These are phyloP conservation scores for Bombus consobrinus DNA, from an alignment of 1,140 invertebrate genomes.

Conservation along the genomic window DNA sequence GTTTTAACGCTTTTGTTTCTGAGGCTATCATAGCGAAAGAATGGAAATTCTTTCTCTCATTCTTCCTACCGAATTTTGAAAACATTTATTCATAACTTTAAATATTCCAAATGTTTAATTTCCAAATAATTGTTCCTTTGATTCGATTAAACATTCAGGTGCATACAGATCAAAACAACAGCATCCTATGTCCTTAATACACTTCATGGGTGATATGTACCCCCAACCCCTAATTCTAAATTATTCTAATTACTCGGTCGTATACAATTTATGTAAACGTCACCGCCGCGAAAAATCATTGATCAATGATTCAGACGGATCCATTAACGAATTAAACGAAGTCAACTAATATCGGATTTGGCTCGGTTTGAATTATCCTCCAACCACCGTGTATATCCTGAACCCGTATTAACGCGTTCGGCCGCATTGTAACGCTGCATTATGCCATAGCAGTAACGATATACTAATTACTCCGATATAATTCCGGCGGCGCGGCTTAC, in stretches of 20 bases:
- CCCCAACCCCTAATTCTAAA: background rate
- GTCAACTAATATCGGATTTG: background rate
- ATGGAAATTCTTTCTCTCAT: too few relatives aligned
- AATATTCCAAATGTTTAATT: too few relatives aligned
- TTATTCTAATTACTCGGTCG: background rate
- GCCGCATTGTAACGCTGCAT: background rate
- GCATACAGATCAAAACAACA: background rate
- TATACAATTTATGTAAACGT: background rate
- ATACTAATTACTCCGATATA: constrained; percentile 24
- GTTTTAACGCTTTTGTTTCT: too few relatives aligned
- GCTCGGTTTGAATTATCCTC: background rate
- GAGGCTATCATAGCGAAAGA: too few relatives aligned
- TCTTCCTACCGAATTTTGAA: too few relatives aligned
- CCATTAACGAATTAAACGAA: constrained; percentile 31
- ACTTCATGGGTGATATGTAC: too few relatives aligned
- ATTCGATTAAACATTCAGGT: background rate
- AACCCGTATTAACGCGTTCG: background rate
- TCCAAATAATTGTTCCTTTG: too few relatives aligned
- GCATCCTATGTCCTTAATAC: too few relatives aligned
- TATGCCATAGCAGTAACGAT: constrained; percentile 9
- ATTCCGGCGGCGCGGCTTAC: background rate
- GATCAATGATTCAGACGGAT: background rate
- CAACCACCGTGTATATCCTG: too few relatives aligned
- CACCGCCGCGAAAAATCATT: background rate
- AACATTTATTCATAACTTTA: too few relatives aligned